These are phyloP conservation scores for Emydura subglobosa DNA, from an alignment of 2,113 vertebrate species.

Conservation along the genomic window DNA sequence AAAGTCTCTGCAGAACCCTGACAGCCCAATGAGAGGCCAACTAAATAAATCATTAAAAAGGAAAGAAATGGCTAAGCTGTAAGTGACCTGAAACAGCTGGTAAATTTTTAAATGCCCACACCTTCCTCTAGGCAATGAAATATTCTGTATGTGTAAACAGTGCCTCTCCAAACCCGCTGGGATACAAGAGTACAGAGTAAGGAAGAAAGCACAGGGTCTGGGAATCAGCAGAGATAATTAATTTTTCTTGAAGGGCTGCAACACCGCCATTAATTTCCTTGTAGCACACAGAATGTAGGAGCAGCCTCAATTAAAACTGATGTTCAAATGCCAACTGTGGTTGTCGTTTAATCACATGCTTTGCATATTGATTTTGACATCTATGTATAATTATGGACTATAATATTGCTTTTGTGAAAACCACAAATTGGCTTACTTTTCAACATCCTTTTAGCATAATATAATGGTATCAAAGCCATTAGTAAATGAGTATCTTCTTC, in stretches of 20 bases:
- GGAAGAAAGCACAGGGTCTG: neutral
- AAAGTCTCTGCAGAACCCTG: constrained; percentile 32
- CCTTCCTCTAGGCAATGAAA: neutral
- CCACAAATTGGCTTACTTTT: neutral
- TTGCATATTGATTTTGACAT: constrained; percentile 60
- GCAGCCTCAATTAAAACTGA: constrained; percentile 64
- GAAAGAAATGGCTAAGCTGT: constrained; percentile 11
- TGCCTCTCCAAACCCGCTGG: neutral
- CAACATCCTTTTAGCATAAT: rapidly evolving
- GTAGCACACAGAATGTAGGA: neutral
- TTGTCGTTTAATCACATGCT: constrained; percentile 42
- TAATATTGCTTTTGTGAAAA: neutral
- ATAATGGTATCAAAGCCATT: neutral
- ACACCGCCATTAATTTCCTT: constrained; percentile 31
- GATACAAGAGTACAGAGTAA: neutral
- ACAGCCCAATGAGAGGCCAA: constrained; percentile 35
- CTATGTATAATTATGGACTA: neutral
- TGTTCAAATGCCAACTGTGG: constrained; percentile 57
- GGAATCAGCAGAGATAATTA: constrained; percentile 42
- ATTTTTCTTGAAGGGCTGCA: constrained; percentile 43
- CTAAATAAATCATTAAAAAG: constrained; percentile 52
- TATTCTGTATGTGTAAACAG: constrained; percentile 25
- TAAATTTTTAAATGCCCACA: constrained; percentile 22
- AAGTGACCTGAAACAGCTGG: constrained; percentile 62
- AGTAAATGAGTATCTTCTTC: neutral